Conservation (phyloP, 2,888 invertebrate genomes). For the Trichogramma evanescens region DNA sequence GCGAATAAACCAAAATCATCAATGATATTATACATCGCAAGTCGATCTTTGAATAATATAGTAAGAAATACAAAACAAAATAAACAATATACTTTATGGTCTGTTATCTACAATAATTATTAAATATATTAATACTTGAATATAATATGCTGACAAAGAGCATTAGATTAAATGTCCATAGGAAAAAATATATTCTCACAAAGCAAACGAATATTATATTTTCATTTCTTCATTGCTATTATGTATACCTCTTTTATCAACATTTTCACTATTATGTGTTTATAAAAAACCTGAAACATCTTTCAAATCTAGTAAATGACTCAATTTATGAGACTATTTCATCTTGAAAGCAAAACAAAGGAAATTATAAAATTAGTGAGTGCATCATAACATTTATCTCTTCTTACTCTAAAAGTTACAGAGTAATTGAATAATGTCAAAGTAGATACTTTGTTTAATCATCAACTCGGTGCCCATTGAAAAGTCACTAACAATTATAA, state of each 20-base stretch:
- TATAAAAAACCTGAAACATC: too few species aligned
- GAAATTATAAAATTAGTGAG: too few species aligned
- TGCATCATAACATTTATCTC: too few species aligned
- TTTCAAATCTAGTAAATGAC: too few species aligned
- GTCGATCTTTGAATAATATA: constrained; percentile 25
- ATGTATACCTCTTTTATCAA: neutral
- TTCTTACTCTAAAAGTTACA: too few species aligned
- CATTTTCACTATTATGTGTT: neutral
- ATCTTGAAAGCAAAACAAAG: too few species aligned
- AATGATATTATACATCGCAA: constrained; percentile 6
- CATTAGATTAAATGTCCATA: constrained; percentile 32
- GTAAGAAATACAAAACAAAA: constrained; percentile 29
- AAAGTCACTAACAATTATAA: too few species aligned
- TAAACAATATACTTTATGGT: constrained; percentile 31
- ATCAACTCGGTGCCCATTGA: too few species aligned
- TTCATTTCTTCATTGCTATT: neutral
- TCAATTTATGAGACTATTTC: too few species aligned
- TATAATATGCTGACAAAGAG: constrained; percentile 32
- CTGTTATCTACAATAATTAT: constrained; percentile 43
- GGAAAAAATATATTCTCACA: neutral
- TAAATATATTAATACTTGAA: constrained; percentile 35
- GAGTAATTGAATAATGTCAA: too few species aligned
- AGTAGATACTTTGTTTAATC: too few species aligned
- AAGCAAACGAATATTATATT: constrained; percentile 4
- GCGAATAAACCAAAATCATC: neutral